Base-by-base conservation (phyloP, 35 echinoderm and acorn worm genomes). In the Holothuria glaberrima region DNA sequence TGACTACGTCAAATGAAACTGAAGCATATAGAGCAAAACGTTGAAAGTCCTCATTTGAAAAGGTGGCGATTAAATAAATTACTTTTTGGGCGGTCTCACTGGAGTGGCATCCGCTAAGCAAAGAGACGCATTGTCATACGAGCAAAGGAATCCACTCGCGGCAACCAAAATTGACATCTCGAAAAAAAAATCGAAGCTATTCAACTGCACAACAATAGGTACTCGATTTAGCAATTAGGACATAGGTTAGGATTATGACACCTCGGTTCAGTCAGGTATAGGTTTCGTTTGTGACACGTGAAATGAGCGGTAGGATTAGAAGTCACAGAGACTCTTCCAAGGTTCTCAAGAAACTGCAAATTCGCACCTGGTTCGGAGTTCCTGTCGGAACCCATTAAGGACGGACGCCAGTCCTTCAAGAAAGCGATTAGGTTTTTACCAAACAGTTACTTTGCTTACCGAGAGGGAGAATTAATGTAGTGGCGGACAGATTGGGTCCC, bases 151-250 rank as follows among this genome's bases (percentile, higher is more conserved):
- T 41, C 21, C 71, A 38, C 71, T 75, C 44, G 20, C 32, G 29
- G 21, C 34, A 41, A 32, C 41, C 31, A 41, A 75, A 69, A 75
- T 75, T 34, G 71, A 75, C 71, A 36, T 75, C 28, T 21, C 12
- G 33, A 45, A 44, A 48, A n/a, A n/a, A 75, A 75, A 75, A 75
- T 75, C 71, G 71, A 75, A 75, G 71, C 31, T 38, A 38, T 75
- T 31, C 22, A n/a, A n/a, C 33, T 34, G 71, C 71, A 21, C 34
- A 75, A 75, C 71, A 75, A 75, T 75, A 75, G 71, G 71, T 75
- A 75, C 71, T 75, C 71, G 71, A 75, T 31, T 36, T 17, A 75
- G 71, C 71, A 75, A 75, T 75, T 75, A 75, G 71, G 71, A 75
- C 34, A 21, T 75, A 34, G 29, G 29, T 75, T 75, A 75, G 33